Conservation (phyloP, 1,140 invertebrate species). For the Bombus confusus region DNA sequence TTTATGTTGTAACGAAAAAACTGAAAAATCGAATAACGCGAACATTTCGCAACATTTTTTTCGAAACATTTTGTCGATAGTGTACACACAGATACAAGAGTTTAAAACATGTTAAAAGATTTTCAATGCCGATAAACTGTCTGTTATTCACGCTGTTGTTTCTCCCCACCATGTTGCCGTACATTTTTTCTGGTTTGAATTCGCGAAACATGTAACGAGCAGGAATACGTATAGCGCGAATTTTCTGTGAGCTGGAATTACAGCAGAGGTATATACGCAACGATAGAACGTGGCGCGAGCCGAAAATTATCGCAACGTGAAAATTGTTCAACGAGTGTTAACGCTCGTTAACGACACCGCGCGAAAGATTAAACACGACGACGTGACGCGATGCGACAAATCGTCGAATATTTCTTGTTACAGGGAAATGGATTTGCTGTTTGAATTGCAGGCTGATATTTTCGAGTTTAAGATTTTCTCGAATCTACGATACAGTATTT, state of each 20-base stretch:
- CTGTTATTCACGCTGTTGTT: background rate
- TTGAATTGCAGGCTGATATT: too few species aligned
- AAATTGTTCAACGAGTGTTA: background rate
- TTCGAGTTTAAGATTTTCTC: too few species aligned
- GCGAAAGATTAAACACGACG: background rate
- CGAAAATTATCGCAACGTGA: slow-evolving; percentile 10
- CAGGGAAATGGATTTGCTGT: background rate
- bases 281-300: background rate
- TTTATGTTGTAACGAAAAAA: background rate
- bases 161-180: background rate
- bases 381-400: background rate
- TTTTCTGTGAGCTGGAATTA: background rate
- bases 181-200: background rate
- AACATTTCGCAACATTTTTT: background rate
- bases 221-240: background rate
- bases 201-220: background rate
- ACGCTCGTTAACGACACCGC: background rate
- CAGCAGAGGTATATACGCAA: background rate
- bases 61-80: background rate
- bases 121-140: background rate
- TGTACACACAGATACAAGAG: background rate
- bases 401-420: background rate
- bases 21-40: background rate
- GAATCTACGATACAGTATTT: too few species aligned
- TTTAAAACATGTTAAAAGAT: background rate